Evolutionary conservation across 2,888 invertebrate species (phyloP), one percentile per base, ranked within the genome.

Genomic region (Neocrepidodera transversa): DNA sequence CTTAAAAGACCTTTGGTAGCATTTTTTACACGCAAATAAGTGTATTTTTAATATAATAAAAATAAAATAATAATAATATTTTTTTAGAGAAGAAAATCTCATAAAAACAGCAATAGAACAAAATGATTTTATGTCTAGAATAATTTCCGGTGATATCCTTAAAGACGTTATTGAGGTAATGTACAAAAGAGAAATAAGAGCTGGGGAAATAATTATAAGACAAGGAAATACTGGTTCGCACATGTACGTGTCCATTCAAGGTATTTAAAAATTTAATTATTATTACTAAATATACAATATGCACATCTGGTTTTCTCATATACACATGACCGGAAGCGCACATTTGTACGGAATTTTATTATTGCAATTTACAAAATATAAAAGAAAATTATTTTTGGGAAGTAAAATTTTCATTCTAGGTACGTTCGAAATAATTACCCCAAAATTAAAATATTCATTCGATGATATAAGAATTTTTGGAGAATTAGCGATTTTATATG

Each of bases 401-500:
- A n/a, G n/a, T n/a, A n/a, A n/a, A n/a, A 11, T 40, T 16, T 92
- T 92, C 0, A 90, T 90, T 67, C 87, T 88, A 65, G 97, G 97
- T 30, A 87, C 88, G 64, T 90, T 93, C 73, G 92, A 95, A 78
- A 93, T 97, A 14, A 85, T 91, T 23, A 91, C 94, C 73, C 28
- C 64, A 18, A 58, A 58, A 14, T 57, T 45, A 17, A 42, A 43
- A 1, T 36, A 40, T 14, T 61, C 84, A 57, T 90, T 97, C 77
- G 89, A 90, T 0, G 86, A 91, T 0, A 93, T 92, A 5, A 85
- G 90, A 74, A 86, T 92, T 63, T 86, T 97, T 81, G 96, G 97
- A 2, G 97, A 97, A 82, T 83, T 97, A 10, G 68, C 71, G 5
- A 69, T 73, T 40, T 28, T 73, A 6, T 70, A 71, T 49, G 95